A percentile compares a stretch with the other conserved stretches of the same genome.
These are phyloP conservation scores for Hydropsyche betteni DNA, from an alignment of 2,888 invertebrate genomes.

Conservation along the genomic window DNA sequence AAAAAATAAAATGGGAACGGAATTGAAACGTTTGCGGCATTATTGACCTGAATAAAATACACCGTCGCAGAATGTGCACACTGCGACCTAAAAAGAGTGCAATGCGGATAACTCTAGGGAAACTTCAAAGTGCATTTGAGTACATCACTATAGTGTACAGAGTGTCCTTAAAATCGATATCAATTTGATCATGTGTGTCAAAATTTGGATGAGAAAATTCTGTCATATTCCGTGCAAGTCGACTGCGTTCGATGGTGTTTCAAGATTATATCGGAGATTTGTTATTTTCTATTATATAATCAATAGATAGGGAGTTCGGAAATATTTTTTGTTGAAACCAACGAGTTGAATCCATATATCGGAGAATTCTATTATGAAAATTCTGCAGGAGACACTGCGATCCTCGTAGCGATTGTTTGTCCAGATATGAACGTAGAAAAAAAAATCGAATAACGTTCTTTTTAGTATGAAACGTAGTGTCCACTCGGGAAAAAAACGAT, in stretches of 20 bases:
- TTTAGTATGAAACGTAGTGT: constrained; percentile 11
- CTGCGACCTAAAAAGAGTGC: constrained; percentile 28
- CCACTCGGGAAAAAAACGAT: neutral
- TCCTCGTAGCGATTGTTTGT: neutral
- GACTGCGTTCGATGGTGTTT: too few relatives aligned
- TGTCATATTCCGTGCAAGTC: too few relatives aligned
- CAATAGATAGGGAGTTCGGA: too few relatives aligned
- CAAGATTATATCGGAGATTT: too few relatives aligned
- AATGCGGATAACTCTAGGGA: constrained; percentile 26
- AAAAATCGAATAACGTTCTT: neutral
- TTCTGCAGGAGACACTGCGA: neutral
- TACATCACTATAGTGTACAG: neutral
- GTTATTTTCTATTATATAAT: too few relatives aligned
- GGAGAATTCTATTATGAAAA: neutral
- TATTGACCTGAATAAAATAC: constrained; percentile 21
- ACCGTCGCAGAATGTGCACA: neutral
- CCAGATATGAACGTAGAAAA: neutral
- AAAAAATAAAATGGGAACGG: too few relatives aligned
- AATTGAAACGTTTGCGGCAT: constrained; percentile 4
- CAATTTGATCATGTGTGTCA: too few relatives aligned
- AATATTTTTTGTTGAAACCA: too few relatives aligned
- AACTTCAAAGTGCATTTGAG: too few relatives aligned
- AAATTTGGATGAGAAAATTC: too few relatives aligned
- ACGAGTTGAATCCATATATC: neutral
- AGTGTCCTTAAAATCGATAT: neutral